Conservation (phyloP, 2,113 vertebrate species). For the Ciconia stormi region DNA sequence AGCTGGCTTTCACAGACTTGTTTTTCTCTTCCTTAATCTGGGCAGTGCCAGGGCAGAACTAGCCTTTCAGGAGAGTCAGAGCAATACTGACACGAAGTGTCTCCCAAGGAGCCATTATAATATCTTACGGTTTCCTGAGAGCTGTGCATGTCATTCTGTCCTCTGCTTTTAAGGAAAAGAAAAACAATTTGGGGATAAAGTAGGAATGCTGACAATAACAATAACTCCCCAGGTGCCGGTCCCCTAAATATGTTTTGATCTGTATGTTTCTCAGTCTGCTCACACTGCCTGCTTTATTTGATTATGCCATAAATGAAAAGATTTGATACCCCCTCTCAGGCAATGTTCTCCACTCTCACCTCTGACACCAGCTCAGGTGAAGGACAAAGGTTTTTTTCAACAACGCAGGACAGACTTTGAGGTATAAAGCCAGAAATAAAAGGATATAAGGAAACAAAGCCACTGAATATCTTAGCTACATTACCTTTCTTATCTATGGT, state of each 20-base stretch:
- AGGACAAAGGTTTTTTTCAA: not conserved
- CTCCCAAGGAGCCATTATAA: not conserved
- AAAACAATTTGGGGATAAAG: not conserved
- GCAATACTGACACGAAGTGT: not conserved
- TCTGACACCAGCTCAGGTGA: not conserved
- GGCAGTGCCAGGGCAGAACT: not conserved
- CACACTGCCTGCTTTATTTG: not conserved
- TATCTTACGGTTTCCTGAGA: not conserved
- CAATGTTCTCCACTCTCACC: not conserved
- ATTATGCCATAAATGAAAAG: not conserved
- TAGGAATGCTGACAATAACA: not conserved
- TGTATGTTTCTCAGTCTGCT: not conserved
- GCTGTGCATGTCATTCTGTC: not conserved
- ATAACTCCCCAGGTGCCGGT: not conserved
- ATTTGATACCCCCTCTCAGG: not conserved
- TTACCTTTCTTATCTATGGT: not conserved
- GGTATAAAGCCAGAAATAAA: not conserved
- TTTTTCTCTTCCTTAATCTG: constrained; percentile 3
- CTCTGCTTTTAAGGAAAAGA: not conserved
- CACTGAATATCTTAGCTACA: not conserved
- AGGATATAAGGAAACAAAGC: not conserved
- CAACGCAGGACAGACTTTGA: not conserved
- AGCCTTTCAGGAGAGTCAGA: not conserved
- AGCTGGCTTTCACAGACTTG: not conserved
- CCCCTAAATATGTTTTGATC: not conserved